Conservation (phyloP, 1,140 invertebrate genomes). For the Tetragnatha versicolor region DNA sequence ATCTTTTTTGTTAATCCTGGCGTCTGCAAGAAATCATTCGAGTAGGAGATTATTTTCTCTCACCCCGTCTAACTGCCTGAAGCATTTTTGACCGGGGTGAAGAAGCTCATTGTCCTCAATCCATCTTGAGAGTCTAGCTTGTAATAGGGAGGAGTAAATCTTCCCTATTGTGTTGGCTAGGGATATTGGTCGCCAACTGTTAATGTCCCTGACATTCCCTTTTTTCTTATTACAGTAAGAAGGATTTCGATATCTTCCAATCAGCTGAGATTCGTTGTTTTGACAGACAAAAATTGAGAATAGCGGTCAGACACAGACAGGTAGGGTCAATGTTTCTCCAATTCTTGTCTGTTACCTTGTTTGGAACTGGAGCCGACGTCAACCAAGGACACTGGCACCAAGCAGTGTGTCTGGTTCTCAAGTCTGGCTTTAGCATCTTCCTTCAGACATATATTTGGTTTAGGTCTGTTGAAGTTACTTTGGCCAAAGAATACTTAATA, state of each 20-base stretch:
- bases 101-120: no score
- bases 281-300: background rate
- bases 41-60: no score
- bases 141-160: no score
- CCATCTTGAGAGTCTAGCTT: no score
- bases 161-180: no score
- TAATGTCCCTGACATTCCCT: background rate
- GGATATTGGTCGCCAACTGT: background rate
- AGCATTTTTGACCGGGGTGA: no score
- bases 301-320: background rate
- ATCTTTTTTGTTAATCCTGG: no score
- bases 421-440: no score
- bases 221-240: background rate
- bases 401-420: no score
- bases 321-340: background rate
- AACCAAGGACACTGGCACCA: background rate
- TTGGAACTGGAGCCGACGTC: background rate
- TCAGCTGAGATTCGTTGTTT: background rate
- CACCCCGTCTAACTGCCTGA: no score
- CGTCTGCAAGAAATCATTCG: no score
- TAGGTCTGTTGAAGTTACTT: background rate
- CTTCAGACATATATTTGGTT: background rate
- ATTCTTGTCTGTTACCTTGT: background rate
- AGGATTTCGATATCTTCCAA: background rate
- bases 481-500: no score